Base-by-base conservation (phyloP, 2,113 vertebrate species). In the Amia ocellicauda region DNA sequence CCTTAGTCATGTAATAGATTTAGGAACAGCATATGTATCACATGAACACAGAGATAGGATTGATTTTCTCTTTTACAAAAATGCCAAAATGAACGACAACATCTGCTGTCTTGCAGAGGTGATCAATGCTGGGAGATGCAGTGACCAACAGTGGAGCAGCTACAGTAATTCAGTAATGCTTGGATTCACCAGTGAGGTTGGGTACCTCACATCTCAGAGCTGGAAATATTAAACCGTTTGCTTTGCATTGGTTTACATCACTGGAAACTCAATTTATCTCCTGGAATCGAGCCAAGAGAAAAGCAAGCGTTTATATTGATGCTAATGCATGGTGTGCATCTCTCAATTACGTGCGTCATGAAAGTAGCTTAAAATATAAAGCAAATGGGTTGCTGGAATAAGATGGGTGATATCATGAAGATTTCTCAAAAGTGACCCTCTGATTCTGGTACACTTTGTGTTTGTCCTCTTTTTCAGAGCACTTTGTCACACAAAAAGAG, bases 211-310 rank as follows among this genome's bases (percentile, higher is more conserved):
- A 52, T 65, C 66, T 14, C 1, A 53, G 36, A 36, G 43, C 27
- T 58, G 60, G 67, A 51, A 64, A 71, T 61, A 47, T 40, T 70
- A 70, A 69, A 69, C 69, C 67, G 67, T 62, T 64, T 59, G 70
- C 77, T 63, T 70, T 74, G 76, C 77, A 80, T 70, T 80, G 63
- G 74, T 84, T 81, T 78, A 80, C 83, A 85, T 83, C 73, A 77
- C 78, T 87, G 76, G 80, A 79, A 86, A 88, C 83, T 80, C 73
- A 80, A 83, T 89, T 86, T 83, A 78, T 79, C 72, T 80, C 70
- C 76, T 78, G 85, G 83, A 85, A 71, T 50, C 73, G 79, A 70
- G 86, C 83, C 80, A 85, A 76, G 60, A 74, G 57, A 84, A 78
- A 75, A 74, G 58, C 75, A 70, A 79, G 71, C 69, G 80, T 87